Evolutionary conservation across 1,140 invertebrate species (phyloP).

Genomic region (Proales similis): DNA sequence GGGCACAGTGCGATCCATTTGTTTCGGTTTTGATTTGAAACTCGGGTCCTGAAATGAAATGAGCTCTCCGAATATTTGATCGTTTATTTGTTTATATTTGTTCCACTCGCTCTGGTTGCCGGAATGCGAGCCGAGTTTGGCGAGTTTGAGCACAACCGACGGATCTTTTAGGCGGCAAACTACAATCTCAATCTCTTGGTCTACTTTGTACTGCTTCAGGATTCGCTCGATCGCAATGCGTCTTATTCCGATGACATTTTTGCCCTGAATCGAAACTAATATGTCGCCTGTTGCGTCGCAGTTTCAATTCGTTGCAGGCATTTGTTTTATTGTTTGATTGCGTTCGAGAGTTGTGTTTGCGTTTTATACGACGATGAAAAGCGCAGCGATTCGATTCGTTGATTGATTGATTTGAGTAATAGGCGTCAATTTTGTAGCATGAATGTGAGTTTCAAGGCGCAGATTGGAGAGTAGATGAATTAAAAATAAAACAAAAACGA

Average conservation of each 20-base stretch:
- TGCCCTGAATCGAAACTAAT: constrained; percentile 14
- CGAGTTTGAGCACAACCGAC: not conserved
- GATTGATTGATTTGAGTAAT: too few relatives aligned
- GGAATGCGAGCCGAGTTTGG: not conserved
- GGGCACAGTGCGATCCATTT: not conserved
- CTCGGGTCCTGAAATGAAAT: constrained; percentile 1
- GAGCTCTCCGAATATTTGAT: constrained; percentile 27
- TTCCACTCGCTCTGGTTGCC: not conserved
- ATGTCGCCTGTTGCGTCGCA: constrained; percentile 24
- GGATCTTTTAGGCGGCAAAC: constrained; percentile 34
- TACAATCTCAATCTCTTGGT: constrained; percentile 35
- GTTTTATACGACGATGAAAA: too few relatives aligned
- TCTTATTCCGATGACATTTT: constrained; percentile 35
- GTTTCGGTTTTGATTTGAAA: not conserved
- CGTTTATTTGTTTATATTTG: constrained; percentile 16
- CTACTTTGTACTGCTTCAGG: constrained; percentile 32
- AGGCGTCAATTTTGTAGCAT: too few relatives aligned
- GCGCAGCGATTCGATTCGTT: too few relatives aligned
- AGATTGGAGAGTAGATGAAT: too few relatives aligned
- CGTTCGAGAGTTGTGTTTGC: too few relatives aligned
- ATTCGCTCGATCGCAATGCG: constrained; percentile 15
- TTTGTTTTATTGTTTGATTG: too few relatives aligned
- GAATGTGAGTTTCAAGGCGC: too few relatives aligned
- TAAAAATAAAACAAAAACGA: too few relatives aligned
- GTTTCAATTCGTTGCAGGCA: too few relatives aligned